Base-by-base conservation (phyloP, 30 jellyfish, hydroid and myxozoan species). In the Aurelia coerulea region DNA sequence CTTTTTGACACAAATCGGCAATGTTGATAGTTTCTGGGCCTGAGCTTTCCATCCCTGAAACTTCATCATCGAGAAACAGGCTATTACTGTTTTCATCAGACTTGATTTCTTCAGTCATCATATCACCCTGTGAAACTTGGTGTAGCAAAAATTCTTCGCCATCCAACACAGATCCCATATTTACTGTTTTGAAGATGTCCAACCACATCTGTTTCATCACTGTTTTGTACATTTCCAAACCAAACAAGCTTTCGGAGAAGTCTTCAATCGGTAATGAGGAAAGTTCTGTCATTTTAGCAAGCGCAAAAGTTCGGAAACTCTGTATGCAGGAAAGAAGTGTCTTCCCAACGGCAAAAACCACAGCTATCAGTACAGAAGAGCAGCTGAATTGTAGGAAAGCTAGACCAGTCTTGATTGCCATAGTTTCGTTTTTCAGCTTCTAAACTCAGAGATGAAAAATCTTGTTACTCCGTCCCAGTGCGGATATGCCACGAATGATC, bases 221-320 rank as follows among this genome's bases (percentile, higher is more conserved):
- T 23, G 85, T 62, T 49, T 84, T 84, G 79, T 65, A 78, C 93
- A 84, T 84, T 63, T 73, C 88, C 76, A 73, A 2, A 52, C 93
- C 88, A 49, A 73, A 65, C 32, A 84, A 29, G 83, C 93, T 84
- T 35, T 74, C 88, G 13, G 65, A 10, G 32, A 84, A 84, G 69
- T 73, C 86, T 31, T 84, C 93, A 4, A 29, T 62, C 6, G 29
- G 58, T 76, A 84, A 18, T 32, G 74, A 18, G 15, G 88, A 62
- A 5, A 84, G 18, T 46, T 65, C 49, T 60, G 37, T 39, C 93
- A 84, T 74, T 9, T 15, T 15, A 7, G 29, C 15, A 15, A 53
- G 23, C 33, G 34, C 49, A 42, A 42, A 74, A 2, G 13, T 68
- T 0, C 71, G 4, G 54, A 74, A 74, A 16, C 31, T 13, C 10